Conservation (phyloP, 2,888 invertebrate species). For the Drepana falcataria region DNA sequence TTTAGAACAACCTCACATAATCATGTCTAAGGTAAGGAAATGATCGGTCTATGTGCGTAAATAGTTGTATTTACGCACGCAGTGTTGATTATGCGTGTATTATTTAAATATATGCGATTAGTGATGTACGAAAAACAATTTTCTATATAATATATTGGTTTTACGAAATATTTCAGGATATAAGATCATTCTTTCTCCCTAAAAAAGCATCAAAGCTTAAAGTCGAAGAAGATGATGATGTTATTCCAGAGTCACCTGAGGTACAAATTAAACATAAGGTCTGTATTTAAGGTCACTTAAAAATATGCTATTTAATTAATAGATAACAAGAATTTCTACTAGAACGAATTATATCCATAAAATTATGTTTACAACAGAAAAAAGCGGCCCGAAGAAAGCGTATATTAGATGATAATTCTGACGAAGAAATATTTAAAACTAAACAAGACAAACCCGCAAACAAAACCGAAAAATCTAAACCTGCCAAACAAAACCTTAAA, state of each 20-base stretch:
- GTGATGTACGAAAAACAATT: too few species aligned
- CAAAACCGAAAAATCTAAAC: slow-evolving; percentile 28
- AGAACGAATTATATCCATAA: too few species aligned
- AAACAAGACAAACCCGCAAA: slow-evolving; percentile 30
- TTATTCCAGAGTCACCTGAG: slow-evolving; percentile 78
- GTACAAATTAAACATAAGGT: slow-evolving; percentile 70
- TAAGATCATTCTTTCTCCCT: slow-evolving; percentile 78
- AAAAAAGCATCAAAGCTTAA: slow-evolving; percentile 37
- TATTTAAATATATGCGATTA: too few species aligned
- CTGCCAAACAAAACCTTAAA: slow-evolving; percentile 37
- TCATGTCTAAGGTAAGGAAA: too few species aligned
- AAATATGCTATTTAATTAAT: too few species aligned
- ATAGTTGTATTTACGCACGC: too few species aligned
- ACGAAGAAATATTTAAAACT: slow-evolving; percentile 45
- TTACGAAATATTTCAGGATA: slow-evolving; percentile 70
- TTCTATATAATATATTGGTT: background rate
- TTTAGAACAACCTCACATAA: too few species aligned
- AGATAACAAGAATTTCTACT: too few species aligned
- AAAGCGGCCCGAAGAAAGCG: slow-evolving; percentile 48
- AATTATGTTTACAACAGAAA: slow-evolving; percentile 28
- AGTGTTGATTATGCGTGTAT: too few species aligned
- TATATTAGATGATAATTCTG: slow-evolving; percentile 55
- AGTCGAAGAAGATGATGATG: slow-evolving; percentile 76
- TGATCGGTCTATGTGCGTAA: too few species aligned
- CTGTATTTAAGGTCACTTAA: slow-evolving; percentile 3